These are phyloP conservation scores for Sebastes matsubarae DNA, from an alignment of 2,797 vertebrate genomes.

Conservation along the genomic window DNA sequence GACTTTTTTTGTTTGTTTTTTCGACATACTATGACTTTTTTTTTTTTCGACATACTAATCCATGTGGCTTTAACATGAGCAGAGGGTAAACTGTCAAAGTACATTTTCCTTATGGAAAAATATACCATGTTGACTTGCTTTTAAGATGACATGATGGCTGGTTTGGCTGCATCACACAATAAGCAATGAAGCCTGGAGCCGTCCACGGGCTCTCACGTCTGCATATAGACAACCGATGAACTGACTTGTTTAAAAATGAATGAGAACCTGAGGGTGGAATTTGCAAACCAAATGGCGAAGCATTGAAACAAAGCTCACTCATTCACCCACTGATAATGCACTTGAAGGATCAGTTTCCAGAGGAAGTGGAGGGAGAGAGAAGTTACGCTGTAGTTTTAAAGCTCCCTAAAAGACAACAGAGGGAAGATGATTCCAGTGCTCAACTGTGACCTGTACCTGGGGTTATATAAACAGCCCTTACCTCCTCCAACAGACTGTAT, in stretches of 20 bases:
- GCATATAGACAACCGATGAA: constrained; percentile 47
- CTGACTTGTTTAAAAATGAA: constrained; percentile 59
- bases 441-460: not conserved
- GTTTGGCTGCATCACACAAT: constrained; percentile 22
- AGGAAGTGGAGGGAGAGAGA: not conserved
- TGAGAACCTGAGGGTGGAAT: constrained; percentile 51
- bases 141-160: constrained; percentile 13
- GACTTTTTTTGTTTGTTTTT: no score
- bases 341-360: constrained; percentile 29
- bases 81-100: not conserved
- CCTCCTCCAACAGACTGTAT: not conserved
- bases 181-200: constrained; percentile 36
- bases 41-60: not conserved
- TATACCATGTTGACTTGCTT: not conserved
- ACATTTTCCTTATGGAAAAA: not conserved
- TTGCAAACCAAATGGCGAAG: constrained; percentile 54
- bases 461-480: not conserved
- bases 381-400: not conserved
- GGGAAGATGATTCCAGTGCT: not conserved
- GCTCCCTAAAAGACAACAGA: not conserved
- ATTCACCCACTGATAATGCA: constrained; percentile 18
- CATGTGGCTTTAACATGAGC: not conserved
- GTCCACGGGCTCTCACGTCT: constrained; percentile 25
- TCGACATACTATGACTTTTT: no score
- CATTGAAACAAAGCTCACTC: constrained; percentile 13